phyloP scores from a whole-genome alignment of 2,888 invertebrate species.

The Creontiades dilutus region DNA sequence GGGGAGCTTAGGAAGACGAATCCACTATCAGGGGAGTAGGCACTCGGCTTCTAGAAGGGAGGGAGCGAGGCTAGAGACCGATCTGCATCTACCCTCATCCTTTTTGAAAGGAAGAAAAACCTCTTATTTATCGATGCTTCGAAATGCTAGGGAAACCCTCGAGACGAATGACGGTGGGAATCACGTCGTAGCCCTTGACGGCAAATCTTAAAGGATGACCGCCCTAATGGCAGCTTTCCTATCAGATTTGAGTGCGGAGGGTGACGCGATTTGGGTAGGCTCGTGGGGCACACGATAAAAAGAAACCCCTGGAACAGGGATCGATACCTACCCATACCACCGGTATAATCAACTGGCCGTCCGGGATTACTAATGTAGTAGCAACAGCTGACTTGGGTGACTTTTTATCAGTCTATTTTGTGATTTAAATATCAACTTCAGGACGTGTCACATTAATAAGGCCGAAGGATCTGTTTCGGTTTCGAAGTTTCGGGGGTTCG shows the following conservation, averaged over 20 bases:
- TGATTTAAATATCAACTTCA: slow-evolving; percentile 22
- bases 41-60: not conserved
- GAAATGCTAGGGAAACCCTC: not conserved
- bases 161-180: not conserved
- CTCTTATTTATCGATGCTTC: not conserved
- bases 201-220: slow-evolving; percentile 1
- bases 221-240: not conserved
- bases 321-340: not conserved
- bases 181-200: not conserved
- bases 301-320: not conserved
- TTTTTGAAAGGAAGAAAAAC: not conserved
- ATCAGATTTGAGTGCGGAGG: not conserved
- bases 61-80: not conserved
- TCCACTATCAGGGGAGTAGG: not conserved
- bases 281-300: not conserved
- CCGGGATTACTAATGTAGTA: slow-evolving; percentile 3
- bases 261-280: slow-evolving; percentile 1
- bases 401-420: not conserved
- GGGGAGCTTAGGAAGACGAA: not conserved
- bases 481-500: not conserved
- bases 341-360: not conserved
- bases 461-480: not conserved
- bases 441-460: not conserved
- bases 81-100: slow-evolving; percentile 1
- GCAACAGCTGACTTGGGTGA: slow-evolving; percentile 10